A percentile compares a stretch with the other conserved stretches of the same genome.
Conservation (phyloP, 2,113 vertebrate species). For the Vombatus ursinus region DNA sequence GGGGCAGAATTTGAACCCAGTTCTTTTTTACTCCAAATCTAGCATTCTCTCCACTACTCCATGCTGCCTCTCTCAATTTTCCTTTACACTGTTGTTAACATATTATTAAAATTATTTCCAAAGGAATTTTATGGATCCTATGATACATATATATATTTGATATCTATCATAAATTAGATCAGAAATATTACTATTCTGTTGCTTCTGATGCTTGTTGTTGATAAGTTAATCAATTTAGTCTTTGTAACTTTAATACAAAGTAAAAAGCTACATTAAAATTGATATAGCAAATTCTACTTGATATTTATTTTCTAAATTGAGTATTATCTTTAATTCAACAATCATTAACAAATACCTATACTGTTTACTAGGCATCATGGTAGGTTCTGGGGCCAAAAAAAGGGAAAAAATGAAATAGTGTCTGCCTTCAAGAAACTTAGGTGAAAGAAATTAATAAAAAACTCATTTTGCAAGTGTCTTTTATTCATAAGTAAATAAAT, state of each 20-base stretch:
- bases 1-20: background rate
- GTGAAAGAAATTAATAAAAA: background rate
- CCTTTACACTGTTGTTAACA: constrained; percentile 24
- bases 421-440: background rate
- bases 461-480: constrained; percentile 38
- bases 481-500: constrained; percentile 76
- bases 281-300: constrained; percentile 60
- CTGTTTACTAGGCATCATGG: background rate
- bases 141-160: background rate
- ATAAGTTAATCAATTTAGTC: constrained; percentile 65
- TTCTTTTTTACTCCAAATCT: background rate
- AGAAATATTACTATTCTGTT: constrained; percentile 71
- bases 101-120: constrained; percentile 64
- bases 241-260: constrained; percentile 59
- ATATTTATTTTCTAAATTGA: constrained; percentile 69
- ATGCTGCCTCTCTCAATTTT: background rate
- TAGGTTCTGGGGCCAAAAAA: background rate
- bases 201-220: constrained; percentile 76
- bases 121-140: constrained; percentile 61
- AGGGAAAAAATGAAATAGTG: background rate
- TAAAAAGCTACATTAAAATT: constrained; percentile 65
- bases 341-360: background rate
- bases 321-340: constrained; percentile 49
- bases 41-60: background rate
- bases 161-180: background rate